Evolutionary conservation across 1,140 invertebrate genomes (phyloP).

Genomic region (Nephotettix cincticeps): DNA sequence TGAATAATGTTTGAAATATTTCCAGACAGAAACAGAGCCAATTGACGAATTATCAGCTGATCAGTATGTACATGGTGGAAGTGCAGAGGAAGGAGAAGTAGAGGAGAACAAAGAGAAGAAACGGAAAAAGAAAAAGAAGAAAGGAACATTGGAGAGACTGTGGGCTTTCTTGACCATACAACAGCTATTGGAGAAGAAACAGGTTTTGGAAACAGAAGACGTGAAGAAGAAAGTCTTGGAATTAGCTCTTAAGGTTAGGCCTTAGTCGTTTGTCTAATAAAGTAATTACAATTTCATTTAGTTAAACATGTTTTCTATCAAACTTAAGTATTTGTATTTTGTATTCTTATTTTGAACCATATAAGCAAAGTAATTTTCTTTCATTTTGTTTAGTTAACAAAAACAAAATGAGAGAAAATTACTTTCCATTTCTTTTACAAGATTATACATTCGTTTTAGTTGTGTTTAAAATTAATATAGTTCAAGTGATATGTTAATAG

Average conservation of each 20-base stretch:
- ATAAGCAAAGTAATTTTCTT: no score
- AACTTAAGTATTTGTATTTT: background rate
- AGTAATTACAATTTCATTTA: no score
- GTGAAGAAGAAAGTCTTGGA: slow-evolving; percentile 49
- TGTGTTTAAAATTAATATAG: no score
- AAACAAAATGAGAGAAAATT: background rate
- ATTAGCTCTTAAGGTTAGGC: slow-evolving; percentile 52
- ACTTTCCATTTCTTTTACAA: no score
- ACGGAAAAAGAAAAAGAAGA: slow-evolving; percentile 29
- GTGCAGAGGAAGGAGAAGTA: background rate
- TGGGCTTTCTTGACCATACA: slow-evolving; percentile 71
- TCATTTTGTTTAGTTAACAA: no score
- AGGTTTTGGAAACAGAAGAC: slow-evolving; percentile 59
- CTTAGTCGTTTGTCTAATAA: no score
- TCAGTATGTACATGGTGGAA: background rate
- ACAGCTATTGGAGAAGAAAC: slow-evolving; percentile 59
- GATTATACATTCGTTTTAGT: no score
- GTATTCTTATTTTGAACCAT: background rate
- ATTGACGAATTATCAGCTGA: slow-evolving; percentile 7
- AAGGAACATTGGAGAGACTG: slow-evolving; percentile 58
- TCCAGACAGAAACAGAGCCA: background rate
- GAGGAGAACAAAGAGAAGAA: slow-evolving; percentile 18
- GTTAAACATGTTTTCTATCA: background rate
- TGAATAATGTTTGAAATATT: no score
- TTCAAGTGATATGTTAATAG: no score